These are phyloP conservation scores for Tiliacea aurago DNA, from an alignment of 2,888 invertebrate species.

Conservation along the genomic window DNA sequence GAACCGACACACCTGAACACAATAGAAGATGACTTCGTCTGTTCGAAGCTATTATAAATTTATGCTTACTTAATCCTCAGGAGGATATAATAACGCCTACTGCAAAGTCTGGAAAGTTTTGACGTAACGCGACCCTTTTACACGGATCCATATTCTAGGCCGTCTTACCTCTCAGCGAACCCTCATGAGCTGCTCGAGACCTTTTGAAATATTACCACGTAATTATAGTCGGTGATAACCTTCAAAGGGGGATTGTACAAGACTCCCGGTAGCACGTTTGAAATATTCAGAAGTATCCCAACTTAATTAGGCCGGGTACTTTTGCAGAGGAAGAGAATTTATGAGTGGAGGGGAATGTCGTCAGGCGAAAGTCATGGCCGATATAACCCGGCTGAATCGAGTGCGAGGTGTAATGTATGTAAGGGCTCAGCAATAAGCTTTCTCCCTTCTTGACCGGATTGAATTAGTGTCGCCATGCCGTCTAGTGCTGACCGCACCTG, in stretches of 20 bases:
- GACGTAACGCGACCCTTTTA: slow-evolving; percentile 56
- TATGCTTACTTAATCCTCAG: slow-evolving; percentile 51
- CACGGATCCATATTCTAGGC: slow-evolving; percentile 47
- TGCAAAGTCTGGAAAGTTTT: slow-evolving; percentile 65
- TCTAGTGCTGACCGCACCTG: slow-evolving; percentile 78
- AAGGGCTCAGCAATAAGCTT: slow-evolving; percentile 78
- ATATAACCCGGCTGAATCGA: slow-evolving; percentile 74
- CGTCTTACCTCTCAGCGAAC: slow-evolving; percentile 37
- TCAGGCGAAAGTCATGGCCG: slow-evolving; percentile 79
- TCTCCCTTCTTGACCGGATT: slow-evolving; percentile 83
- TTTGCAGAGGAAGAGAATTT: slow-evolving; percentile 79
- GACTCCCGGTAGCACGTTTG: slow-evolving; percentile 69
- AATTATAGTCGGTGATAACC: slow-evolving; percentile 74
- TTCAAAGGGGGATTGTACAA: slow-evolving; percentile 69
- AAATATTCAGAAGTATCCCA: slow-evolving; percentile 82
- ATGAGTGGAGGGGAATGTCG: slow-evolving; percentile 74
- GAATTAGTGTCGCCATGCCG: slow-evolving; percentile 82
- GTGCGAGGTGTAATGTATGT: slow-evolving; percentile 81
- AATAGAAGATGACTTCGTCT: slow-evolving; percentile 29
- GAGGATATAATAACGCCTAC: slow-evolving; percentile 57
- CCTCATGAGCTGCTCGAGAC: slow-evolving; percentile 54
- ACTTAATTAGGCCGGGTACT: slow-evolving; percentile 83
- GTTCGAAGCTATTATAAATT: slow-evolving; percentile 53
- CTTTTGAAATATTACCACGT: slow-evolving; percentile 74
- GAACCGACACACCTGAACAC: slow-evolving; percentile 10